Conservation (phyloP, 2,888 invertebrate genomes). For the Tiliacea citrago region DNA sequence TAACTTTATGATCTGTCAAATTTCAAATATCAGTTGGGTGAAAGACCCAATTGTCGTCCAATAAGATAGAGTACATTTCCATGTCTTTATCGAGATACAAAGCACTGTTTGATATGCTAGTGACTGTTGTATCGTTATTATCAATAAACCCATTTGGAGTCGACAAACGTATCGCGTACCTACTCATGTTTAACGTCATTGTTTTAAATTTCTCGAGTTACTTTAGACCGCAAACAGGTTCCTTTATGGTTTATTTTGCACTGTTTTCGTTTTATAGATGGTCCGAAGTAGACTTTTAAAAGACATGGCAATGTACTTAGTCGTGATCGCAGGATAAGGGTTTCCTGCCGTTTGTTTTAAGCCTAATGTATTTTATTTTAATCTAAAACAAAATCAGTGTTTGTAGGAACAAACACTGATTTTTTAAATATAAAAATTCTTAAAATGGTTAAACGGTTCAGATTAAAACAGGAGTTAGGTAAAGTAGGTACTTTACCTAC, state of each 20-base stretch:
- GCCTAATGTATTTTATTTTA: slow-evolving; percentile 51
- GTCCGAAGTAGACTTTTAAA: slow-evolving; percentile 53
- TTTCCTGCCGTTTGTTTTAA: slow-evolving; percentile 62
- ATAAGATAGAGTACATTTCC: slow-evolving; percentile 39
- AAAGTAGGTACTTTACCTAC: too few species aligned
- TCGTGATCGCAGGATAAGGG: slow-evolving; percentile 67
- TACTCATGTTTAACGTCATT: slow-evolving; percentile 70
- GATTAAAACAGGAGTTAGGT: too few species aligned
- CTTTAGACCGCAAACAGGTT: slow-evolving; percentile 15
- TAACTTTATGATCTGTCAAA: slow-evolving; percentile 11
- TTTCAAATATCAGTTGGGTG: slow-evolving; percentile 35
- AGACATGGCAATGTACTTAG: slow-evolving; percentile 69
- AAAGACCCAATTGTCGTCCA: slow-evolving; percentile 27
- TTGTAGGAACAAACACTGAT: too few species aligned
- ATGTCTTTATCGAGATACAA: slow-evolving; percentile 59
- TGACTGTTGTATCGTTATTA: slow-evolving; percentile 71
- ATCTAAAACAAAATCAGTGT: not conserved
- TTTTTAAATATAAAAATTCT: too few species aligned
- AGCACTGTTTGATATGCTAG: slow-evolving; percentile 72
- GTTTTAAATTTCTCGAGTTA: slow-evolving; percentile 41
- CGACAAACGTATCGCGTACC: slow-evolving; percentile 70
- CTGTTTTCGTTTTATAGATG: slow-evolving; percentile 50
- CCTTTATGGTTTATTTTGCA: slow-evolving; percentile 47
- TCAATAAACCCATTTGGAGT: slow-evolving; percentile 79
- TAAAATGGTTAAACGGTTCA: too few species aligned